Conservation (phyloP, 2,888 invertebrate genomes). For the Leptopilina syphax region DNA sequence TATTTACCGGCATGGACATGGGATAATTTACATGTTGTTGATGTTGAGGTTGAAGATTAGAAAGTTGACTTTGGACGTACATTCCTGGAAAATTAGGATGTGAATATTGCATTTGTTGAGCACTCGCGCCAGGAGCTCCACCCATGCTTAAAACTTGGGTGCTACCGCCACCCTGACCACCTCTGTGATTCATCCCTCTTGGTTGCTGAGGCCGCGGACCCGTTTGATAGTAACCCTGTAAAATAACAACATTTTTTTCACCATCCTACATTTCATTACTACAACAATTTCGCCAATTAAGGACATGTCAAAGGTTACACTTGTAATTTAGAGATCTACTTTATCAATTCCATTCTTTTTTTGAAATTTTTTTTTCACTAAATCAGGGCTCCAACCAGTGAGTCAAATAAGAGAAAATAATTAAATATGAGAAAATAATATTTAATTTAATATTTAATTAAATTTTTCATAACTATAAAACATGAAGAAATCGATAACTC, state of each 20-base stretch:
- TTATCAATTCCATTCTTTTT: no score
- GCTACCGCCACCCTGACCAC: constrained; percentile 66
- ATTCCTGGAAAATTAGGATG: constrained; percentile 65
- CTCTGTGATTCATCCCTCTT: constrained; percentile 69
- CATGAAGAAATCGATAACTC: no score
- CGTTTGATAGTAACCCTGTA: constrained; percentile 64
- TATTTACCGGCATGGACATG: constrained; percentile 66
- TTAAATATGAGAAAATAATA: no score
- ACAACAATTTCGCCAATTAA: neutral
- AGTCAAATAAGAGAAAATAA: no score
- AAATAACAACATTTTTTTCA: neutral
- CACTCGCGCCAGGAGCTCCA: constrained; percentile 66
- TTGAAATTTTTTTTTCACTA: no score
- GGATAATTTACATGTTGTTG: constrained; percentile 67
- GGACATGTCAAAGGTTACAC: no score
- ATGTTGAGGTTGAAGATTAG: constrained; percentile 69
- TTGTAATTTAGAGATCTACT: constrained; percentile 2
- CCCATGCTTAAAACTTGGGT: constrained; percentile 68
- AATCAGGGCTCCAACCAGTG: no score
- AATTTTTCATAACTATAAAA: no score
- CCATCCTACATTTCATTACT: neutral
- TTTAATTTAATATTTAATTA: no score
- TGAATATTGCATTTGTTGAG: constrained; percentile 67
- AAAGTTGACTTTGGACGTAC: constrained; percentile 67
- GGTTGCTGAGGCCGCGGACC: constrained; percentile 69